Percentiles rank a stretch among this genome's conserved stretches.
Conservation (phyloP, 2,113 vertebrate species). For the Epinephelus cyanopodus region DNA sequence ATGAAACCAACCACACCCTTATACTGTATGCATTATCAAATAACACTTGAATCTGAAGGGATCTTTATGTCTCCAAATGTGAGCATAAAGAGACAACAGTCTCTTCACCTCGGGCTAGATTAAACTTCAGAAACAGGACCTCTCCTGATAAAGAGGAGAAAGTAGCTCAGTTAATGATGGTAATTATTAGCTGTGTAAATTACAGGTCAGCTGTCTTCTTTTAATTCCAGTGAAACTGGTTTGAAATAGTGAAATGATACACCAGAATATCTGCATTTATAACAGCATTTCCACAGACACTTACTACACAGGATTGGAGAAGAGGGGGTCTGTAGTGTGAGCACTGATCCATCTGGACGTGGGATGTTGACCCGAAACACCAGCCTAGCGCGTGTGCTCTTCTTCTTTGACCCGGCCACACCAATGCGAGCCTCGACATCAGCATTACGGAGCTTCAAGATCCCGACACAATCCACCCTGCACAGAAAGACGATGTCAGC, state of each 20-base stretch:
- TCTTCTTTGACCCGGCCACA: slow-evolving; percentile 97
- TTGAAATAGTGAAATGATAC: not conserved
- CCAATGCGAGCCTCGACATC: slow-evolving; percentile 98
- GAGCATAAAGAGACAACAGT: slow-evolving; percentile 43
- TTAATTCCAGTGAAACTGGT: not conserved
- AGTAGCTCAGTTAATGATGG: slow-evolving; percentile 23
- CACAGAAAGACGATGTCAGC: slow-evolving; percentile 20
- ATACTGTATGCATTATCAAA: slow-evolving; percentile 49
- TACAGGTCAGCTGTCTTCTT: slow-evolving; percentile 38
- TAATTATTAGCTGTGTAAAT: slow-evolving; percentile 49
- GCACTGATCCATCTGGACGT: slow-evolving; percentile 91
- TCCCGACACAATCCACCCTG: slow-evolving; percentile 98
- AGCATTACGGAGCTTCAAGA: slow-evolving; percentile 96
- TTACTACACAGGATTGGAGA: slow-evolving; percentile 97
- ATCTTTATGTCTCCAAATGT: slow-evolving; percentile 51
- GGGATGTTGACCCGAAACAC: slow-evolving; percentile 96
- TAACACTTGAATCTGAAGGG: slow-evolving; percentile 40
- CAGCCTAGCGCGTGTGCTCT: slow-evolving; percentile 96
- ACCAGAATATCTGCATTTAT: not conserved
- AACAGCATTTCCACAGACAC: slow-evolving; percentile 64
- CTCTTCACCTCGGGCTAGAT: slow-evolving; percentile 38
- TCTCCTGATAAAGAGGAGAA: slow-evolving; percentile 17
- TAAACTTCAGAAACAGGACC: slow-evolving; percentile 36
- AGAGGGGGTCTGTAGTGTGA: slow-evolving; percentile 95
- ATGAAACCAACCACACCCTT: slow-evolving; percentile 64